Conservation (phyloP, 2,113 vertebrate genomes). For the Leuciscus idus region DNA sequence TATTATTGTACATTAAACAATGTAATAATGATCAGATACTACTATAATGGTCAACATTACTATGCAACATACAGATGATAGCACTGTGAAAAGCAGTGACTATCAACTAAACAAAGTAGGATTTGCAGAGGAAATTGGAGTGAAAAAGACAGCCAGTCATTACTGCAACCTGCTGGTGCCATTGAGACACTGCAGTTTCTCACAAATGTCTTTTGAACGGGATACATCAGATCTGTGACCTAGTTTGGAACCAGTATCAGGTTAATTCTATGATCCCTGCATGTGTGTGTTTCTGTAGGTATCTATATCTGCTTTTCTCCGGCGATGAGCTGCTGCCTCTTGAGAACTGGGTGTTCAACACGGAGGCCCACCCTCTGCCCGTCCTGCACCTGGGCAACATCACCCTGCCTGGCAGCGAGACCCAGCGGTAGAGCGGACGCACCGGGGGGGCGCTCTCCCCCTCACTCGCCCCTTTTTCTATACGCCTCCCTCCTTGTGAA, state of each 20-base stretch:
- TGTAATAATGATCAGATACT: neutral
- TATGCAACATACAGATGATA: neutral
- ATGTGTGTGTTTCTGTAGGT: slow-evolving; percentile 73
- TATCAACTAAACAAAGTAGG: neutral
- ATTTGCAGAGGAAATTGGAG: neutral
- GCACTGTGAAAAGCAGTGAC: neutral
- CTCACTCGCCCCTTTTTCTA: slow-evolving; percentile 34
- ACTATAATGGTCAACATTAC: neutral
- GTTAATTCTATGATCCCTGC: neutral
- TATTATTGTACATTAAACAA: neutral
- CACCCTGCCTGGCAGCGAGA: slow-evolving; percentile 90
- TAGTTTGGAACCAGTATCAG: neutral
- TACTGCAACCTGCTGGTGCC: slow-evolving; percentile 37
- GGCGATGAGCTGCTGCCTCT: slow-evolving; percentile 93
- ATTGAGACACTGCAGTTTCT: neutral
- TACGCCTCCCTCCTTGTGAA: slow-evolving; percentile 34
- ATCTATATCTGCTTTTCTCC: slow-evolving; percentile 97
- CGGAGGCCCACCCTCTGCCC: slow-evolving; percentile 95
- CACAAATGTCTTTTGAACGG: neutral
- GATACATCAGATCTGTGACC: neutral
- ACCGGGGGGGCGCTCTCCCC: slow-evolving; percentile 31
- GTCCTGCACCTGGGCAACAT: slow-evolving; percentile 93
- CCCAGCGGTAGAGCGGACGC: slow-evolving; percentile 80
- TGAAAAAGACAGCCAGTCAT: neutral
- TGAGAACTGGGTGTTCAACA: slow-evolving; percentile 98